A percentile compares a stretch with the other conserved stretches of the same genome.
Conservation (phyloP, 2,797 vertebrate genomes). For the Hoplostethus mediterraneus region DNA sequence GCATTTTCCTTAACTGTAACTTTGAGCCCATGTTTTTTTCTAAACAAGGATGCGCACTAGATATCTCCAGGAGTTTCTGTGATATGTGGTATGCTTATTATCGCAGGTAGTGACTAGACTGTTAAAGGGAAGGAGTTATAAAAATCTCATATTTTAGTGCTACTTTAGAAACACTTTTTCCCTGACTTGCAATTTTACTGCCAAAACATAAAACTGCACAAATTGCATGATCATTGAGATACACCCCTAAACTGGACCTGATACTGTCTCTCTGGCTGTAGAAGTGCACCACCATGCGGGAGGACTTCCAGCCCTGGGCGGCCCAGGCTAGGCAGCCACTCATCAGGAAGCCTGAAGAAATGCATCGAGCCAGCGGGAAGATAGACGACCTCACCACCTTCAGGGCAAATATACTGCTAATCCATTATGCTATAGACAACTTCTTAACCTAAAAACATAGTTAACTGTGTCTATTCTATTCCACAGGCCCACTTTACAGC, state of each 20-base stretch:
- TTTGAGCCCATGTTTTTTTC: no score
- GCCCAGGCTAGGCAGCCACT: conserved; percentile 61
- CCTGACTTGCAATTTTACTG: no score
- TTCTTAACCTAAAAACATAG: not conserved
- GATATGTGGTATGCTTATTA: no score
- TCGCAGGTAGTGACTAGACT: no score
- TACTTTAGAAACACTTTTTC: no score
- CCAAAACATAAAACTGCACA: no score
- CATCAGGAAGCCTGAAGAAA: conserved; percentile 78
- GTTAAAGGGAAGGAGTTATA: no score
- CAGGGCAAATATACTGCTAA: conserved; percentile 42
- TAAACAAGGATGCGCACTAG: no score
- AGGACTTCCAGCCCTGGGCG: conserved; percentile 86
- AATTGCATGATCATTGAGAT: no score
- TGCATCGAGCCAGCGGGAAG: conserved; percentile 78
- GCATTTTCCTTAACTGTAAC: no score
- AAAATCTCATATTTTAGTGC: no score
- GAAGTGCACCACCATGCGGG: conserved; percentile 84
- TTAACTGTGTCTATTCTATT: not conserved
- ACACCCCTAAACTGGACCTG: not conserved
- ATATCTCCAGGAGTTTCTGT: no score
- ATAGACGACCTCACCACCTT: conserved; percentile 87
- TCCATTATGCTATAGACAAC: not conserved
- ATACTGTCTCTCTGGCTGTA: conserved; percentile 40
- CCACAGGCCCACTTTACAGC: conserved; percentile 81